Conservation (phyloP, 2,888 invertebrate species). For the Sarcophaga variegata region DNA sequence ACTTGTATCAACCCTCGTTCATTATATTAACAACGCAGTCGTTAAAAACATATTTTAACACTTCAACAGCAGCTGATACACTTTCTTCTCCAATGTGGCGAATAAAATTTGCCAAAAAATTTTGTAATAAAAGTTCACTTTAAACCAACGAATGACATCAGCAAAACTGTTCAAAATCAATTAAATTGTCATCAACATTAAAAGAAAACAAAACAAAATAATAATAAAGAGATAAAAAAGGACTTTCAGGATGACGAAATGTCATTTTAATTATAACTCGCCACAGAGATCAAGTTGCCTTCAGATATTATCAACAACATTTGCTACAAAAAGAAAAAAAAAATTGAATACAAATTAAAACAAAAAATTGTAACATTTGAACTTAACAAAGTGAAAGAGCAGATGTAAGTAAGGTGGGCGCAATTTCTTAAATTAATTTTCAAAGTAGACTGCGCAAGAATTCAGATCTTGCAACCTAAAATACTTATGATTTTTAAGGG, state of each 20-base stretch:
- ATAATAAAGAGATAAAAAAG: no score
- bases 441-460: conserved; percentile 34
- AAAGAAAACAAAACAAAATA: no score
- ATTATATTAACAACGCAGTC: neutral
- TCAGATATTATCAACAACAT: no score
- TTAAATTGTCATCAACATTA: conserved; percentile 68
- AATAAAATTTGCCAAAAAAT: neutral
- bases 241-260: conserved; percentile 47
- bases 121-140: neutral
- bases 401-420: conserved; percentile 57
- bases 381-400: conserved; percentile 18
- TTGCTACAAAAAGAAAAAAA: no score
- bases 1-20: neutral
- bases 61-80: conserved; percentile 45
- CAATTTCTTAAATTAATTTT: conserved; percentile 29
- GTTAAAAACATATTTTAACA: conserved; percentile 14
- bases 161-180: conserved; percentile 55
- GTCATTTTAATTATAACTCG: conserved; percentile 62
- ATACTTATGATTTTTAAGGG: no score
- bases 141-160: conserved; percentile 41
- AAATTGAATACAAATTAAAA: neutral
- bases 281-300: neutral
- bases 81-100: neutral
- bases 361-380: conserved; percentile 7
- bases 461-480: conserved; percentile 37